Base-by-base conservation (phyloP, 2,888 invertebrate genomes). In the Agonum fuliginosum region DNA sequence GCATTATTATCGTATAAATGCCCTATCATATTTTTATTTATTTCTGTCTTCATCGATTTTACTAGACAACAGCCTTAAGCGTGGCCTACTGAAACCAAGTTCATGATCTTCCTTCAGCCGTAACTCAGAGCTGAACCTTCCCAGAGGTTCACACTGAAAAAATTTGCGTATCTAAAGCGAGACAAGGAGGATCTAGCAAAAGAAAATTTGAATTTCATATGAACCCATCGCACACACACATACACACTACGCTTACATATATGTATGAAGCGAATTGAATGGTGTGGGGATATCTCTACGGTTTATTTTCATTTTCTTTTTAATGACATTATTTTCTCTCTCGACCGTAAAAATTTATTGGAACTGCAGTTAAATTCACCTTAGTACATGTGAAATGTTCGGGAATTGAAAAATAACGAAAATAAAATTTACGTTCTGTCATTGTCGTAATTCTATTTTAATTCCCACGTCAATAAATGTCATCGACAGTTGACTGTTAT, bases 131-230 rank as follows among this genome's bases (percentile, higher is more conserved):
- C 41, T 54, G 41, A 73, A 41, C 65, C 43, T 46, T 27, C 43
- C 46, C 65, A 65, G 27, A 58, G 37, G 48, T 30, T 72, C 46
- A 43, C 51, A n/a, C 19, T 54, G 75, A 20, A 43, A 17, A 75
- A 75, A 65, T 75, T 67, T 65, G 75, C 58, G 58, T 62, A 74
- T 46, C 24, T 27, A 67, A 67, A 75, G 46, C 48, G 51, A 75
- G 48, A 75, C 48, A 30, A 43, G 37, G 37, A 62, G 73, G 67
- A 46, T 75, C 75, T 51, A 48, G 75, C 65, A 75, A 75, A 75
- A 48, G 48, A 43, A 75, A 74, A 75, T 75, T 75, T 75, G 75
- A 75, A 75, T 75, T 75, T 75, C 75, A 75, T 75, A 75, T 65
- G 75, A 75, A 62, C 22, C 74, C 62, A 24, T 48, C 46, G 62